These are phyloP conservation scores for Leucoptera coffeella DNA, from an alignment of 2,888 invertebrate genomes.

Conservation along the genomic window DNA sequence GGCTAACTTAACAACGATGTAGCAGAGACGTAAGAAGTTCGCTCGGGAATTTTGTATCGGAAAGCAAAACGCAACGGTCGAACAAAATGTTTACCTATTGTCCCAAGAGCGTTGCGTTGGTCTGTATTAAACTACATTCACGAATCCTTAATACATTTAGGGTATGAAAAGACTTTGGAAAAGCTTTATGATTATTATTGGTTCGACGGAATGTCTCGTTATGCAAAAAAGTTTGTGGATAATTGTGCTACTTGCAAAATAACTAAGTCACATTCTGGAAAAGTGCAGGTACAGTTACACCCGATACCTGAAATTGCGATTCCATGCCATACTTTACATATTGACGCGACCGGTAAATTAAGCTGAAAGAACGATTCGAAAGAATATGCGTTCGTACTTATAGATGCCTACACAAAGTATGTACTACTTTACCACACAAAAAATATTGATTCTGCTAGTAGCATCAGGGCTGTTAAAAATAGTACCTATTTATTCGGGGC, in stretches of 20 bases:
- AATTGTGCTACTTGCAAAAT: constrained; percentile 10
- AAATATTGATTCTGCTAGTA: constrained; percentile 1
- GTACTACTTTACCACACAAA: constrained; percentile 1
- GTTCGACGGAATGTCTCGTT: constrained; percentile 9
- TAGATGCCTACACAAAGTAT: constrained; percentile 1
- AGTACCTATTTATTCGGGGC: constrained; percentile 1
- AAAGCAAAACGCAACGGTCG: constrained; percentile 4
- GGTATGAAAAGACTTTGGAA: too few species aligned
- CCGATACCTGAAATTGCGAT: constrained; percentile 9
- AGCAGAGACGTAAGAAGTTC: constrained; percentile 3
- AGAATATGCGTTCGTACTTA: constrained; percentile 2
- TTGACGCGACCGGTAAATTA: constrained; percentile 9
- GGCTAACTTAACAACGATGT: background rate
- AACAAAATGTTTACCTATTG: constrained; percentile 4
- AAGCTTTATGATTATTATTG: constrained; percentile 9
- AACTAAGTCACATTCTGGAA: constrained; percentile 7
- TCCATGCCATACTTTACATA: too few species aligned
- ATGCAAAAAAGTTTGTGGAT: constrained; percentile 9
- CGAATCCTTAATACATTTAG: constrained; percentile 6
- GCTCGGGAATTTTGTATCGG: constrained; percentile 4
- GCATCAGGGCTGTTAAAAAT: background rate
- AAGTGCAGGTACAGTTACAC: constrained; percentile 9
- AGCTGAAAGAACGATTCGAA: constrained; percentile 5
- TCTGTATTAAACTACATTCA: constrained; percentile 8
- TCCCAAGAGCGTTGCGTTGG: constrained; percentile 6